Conservation (phyloP, 2,797 vertebrate species). For the Onychomys arenicola region DNA sequence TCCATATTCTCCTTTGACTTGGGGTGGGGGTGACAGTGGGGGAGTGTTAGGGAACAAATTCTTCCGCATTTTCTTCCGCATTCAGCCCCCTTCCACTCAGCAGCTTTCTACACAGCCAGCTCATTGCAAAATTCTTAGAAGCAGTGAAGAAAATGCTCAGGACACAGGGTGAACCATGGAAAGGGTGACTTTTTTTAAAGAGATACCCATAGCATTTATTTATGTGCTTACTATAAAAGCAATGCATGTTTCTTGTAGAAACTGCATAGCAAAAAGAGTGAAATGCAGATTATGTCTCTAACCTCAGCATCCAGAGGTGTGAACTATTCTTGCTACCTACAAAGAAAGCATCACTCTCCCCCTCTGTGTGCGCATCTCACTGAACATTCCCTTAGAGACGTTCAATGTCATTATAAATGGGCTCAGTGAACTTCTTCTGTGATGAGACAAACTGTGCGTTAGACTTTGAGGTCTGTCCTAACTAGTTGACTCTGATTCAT, state of each 20-base stretch:
- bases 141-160: background rate
- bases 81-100: background rate
- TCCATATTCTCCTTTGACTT: constrained; percentile 39
- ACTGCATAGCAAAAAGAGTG: background rate
- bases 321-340: no score
- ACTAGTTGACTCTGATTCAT: background rate
- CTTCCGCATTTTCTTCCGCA: no score
- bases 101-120: background rate
- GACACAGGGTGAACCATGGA: background rate
- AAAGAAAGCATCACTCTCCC: background rate
- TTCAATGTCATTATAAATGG: background rate
- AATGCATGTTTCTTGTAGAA: background rate
- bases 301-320: background rate
- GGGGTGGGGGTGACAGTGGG: fast-evolving
- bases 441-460: background rate
- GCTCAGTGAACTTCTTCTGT: background rate
- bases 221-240: constrained; percentile 18
- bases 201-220: background rate
- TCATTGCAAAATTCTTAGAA: constrained; percentile 19
- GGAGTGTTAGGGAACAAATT: constrained; percentile 36
- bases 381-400: background rate
- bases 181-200: background rate
- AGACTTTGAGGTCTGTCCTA: background rate
- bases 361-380: background rate
- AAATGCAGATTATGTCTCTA: background rate